Conservation (phyloP, 1,140 invertebrate genomes). For the Drosophila yakuba region DNA sequence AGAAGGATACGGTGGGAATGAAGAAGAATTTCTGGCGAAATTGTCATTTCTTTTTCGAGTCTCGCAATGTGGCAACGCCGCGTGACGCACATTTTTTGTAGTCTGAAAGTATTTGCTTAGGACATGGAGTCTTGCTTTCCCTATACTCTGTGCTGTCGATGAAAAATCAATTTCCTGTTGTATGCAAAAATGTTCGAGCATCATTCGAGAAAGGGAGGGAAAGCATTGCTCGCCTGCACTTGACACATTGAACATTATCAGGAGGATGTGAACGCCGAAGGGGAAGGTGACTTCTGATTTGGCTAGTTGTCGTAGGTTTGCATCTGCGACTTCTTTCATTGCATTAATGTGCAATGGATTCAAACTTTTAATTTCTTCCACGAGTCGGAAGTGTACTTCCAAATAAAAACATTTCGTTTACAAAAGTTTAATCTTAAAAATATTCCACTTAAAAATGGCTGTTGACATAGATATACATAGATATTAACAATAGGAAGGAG, state of each 20-base stretch:
- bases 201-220: slow-evolving; percentile 1
- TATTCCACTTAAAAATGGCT: too few relatives aligned
- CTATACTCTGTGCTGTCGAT: slow-evolving; percentile 57
- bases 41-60: slow-evolving; percentile 54
- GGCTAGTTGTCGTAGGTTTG: neutral
- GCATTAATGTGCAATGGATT: neutral
- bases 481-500: too few relatives aligned
- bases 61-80: slow-evolving; percentile 69
- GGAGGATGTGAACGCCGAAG: neutral
- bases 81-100: slow-evolving; percentile 54
- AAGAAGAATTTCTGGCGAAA: slow-evolving; percentile 29
- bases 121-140: slow-evolving; percentile 26
- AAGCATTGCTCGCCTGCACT: slow-evolving; percentile 47
- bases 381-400: too few relatives aligned
- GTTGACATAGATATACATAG: too few relatives aligned
- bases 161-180: slow-evolving; percentile 80
- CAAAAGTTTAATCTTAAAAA: too few relatives aligned
- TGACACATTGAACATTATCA: slow-evolving; percentile 73
- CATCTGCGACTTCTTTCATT: neutral
- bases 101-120: slow-evolving; percentile 78
- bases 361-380: neutral
- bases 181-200: slow-evolving; percentile 68
- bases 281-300: slow-evolving; percentile 3
- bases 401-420: too few relatives aligned
- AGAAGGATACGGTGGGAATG: neutral